Base-by-base conservation (phyloP, 2,888 invertebrate species). In the Drosophila melanosoma region DNA sequence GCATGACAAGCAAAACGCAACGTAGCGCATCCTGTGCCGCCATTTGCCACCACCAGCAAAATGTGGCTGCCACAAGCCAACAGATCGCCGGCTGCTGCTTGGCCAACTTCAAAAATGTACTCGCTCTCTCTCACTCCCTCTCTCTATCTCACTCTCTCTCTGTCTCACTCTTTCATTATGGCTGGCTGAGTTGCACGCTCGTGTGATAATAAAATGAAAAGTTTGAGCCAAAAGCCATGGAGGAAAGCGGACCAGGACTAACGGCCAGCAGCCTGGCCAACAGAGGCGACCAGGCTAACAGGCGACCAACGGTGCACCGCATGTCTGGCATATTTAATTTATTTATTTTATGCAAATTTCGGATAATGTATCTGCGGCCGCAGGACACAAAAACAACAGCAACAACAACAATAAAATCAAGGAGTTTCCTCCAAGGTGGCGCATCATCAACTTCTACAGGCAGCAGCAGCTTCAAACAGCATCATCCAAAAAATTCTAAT, bases 271-370 rank as follows among this genome's bases (percentile, higher is more conserved):
- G 35, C 61, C 69, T 70, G 63, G 52, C 62, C 8, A 38, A 15
- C 45, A 61, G 48, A 15, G 23, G 54, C 20, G 35, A 49, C 17
- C 60, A 36, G 69, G 65, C 69, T 40, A 63, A 51, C 79, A 59
- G 76, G 69, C 83, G 89, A 73, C 85, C 89, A 87, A 89, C 82
- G 77, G 78, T 83, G 88, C 82, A 90, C 85, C 89, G 91, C 90
- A 90, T 90, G 90, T 88, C 90, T 86, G 90, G 87, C 89, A 87
- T 90, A 86, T 83, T 91, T 91, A 91, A 91, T 91, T 91, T 91
- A 91, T 91, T 91, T 91, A 91, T 91, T 91, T 91, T 91, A 91
- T 91, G 91, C 89, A 91, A 91, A 91, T 91, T 91, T 91, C 66
- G 90, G 91, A 91, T 87, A 90, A 90, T 91, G 90, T 91, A 89